Percentiles rank a stretch among this genome's conserved stretches.
phyloP scores from a whole-genome alignment of 2,113 vertebrate species.

The Antechinus flavipes region DNA sequence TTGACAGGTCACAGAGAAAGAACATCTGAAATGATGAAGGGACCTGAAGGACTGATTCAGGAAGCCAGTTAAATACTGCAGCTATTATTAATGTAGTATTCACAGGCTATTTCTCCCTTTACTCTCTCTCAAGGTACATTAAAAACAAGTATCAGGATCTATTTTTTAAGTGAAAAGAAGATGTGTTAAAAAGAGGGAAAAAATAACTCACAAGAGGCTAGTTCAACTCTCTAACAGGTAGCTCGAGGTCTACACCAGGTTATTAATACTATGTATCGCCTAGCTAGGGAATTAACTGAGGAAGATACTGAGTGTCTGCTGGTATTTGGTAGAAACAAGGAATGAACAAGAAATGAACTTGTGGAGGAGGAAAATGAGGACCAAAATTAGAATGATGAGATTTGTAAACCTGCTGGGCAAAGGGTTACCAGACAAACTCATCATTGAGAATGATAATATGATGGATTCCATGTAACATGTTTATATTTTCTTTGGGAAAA shows the following conservation, averaged over 20 bases:
- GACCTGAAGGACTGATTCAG: slow-evolving; percentile 23
- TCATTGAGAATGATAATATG: background rate
- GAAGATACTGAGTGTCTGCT: background rate
- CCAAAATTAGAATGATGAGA: background rate
- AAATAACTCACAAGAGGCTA: background rate
- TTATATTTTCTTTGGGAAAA: background rate
- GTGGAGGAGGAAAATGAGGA: background rate
- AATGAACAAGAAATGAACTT: background rate
- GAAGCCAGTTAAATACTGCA: slow-evolving; percentile 13
- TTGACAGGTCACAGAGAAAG: slow-evolving; percentile 38
- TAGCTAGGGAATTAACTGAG: background rate
- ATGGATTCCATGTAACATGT: background rate
- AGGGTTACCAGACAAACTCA: background rate
- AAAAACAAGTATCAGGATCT: background rate
- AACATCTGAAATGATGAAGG: slow-evolving; percentile 49
- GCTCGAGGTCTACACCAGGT: background rate
- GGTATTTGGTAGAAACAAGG: background rate
- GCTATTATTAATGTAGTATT: background rate
- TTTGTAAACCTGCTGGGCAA: background rate
- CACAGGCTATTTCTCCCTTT: slow-evolving; percentile 10
- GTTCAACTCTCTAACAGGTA: background rate
- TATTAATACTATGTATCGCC: background rate
- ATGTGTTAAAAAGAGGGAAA: background rate
- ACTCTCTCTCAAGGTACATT: background rate
- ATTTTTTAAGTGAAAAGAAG: slow-evolving; percentile 8